Conservation (phyloP, 2,113 vertebrate species). For the Thalassarche chlororhynchos region DNA sequence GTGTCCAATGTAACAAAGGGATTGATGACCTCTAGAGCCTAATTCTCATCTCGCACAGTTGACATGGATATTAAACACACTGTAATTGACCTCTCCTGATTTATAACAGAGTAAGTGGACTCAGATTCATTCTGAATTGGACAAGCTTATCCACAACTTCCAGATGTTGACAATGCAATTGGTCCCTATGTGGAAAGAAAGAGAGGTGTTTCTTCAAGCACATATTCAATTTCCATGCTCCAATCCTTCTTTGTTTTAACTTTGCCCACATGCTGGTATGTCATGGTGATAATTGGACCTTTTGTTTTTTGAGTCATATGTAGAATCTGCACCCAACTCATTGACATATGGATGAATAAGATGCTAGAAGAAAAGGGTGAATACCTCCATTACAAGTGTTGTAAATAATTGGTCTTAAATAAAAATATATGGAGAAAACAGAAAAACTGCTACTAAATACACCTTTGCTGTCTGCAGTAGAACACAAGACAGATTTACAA, state of each 20-base stretch:
- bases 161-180: slow-evolving; percentile 18
- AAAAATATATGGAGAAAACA: slow-evolving; percentile 61
- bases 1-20: not conserved
- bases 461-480: slow-evolving; percentile 33
- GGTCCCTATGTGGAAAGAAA: not conserved
- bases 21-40: not conserved
- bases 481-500: slow-evolving; percentile 58
- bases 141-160: slow-evolving; percentile 1
- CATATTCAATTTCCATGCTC: slow-evolving; percentile 23
- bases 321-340: slow-evolving; percentile 50
- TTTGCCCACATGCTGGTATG: slow-evolving; percentile 39
- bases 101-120: not conserved
- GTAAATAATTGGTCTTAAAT: slow-evolving; percentile 62
- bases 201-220: slow-evolving; percentile 20
- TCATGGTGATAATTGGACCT: slow-evolving; percentile 47
- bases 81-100: not conserved
- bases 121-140: slow-evolving; percentile 1
- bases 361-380: slow-evolving; percentile 14
- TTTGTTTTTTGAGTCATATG: slow-evolving; percentile 40
- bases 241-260: slow-evolving; percentile 49
- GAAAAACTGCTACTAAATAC: slow-evolving; percentile 51
- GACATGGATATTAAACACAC: not conserved
- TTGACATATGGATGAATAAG: slow-evolving; percentile 31
- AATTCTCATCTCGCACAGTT: not conserved
- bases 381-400: slow-evolving; percentile 23